Conservation (phyloP, 2,888 invertebrate genomes). For the Hyles lineata region DNA sequence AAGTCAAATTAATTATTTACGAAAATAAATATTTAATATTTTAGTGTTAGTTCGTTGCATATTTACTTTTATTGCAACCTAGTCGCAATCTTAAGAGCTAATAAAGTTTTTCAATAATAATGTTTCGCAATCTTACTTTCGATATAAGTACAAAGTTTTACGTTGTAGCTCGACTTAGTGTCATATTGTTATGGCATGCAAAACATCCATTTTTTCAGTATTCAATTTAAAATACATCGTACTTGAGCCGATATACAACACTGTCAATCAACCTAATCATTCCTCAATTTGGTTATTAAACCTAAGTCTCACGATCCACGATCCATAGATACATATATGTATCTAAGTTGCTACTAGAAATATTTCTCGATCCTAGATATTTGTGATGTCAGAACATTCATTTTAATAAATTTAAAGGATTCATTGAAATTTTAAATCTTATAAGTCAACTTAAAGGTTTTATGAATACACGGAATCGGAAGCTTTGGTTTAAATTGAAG, state of each 20-base stretch:
- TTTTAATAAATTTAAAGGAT: too few species aligned
- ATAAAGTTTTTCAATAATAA: conserved; percentile 10
- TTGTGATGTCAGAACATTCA: too few species aligned
- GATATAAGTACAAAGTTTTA: background rate
- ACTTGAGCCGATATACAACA: background rate
- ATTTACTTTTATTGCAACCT: conserved; percentile 7
- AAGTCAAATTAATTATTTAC: background rate
- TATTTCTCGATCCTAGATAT: too few species aligned
- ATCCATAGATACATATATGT: background rate
- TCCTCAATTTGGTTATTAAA: background rate
- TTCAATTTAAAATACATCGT: background rate
- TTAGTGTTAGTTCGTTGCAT: background rate
- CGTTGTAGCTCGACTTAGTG: background rate
- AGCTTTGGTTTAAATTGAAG: too few species aligned
- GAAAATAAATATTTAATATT: conserved; percentile 12
- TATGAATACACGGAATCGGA: too few species aligned
- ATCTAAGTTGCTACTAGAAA: background rate
- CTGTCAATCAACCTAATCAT: background rate
- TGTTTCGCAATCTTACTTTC: background rate
- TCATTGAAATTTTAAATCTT: too few species aligned
- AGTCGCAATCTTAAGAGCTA: conserved; percentile 21
- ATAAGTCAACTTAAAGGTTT: too few species aligned
- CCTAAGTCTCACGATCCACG: background rate
- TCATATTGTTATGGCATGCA: background rate
- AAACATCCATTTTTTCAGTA: background rate